Percentiles rank a stretch among this genome's conserved stretches.
Conservation (phyloP, 2,113 vertebrate genomes). For the Scatophagus argus region DNA sequence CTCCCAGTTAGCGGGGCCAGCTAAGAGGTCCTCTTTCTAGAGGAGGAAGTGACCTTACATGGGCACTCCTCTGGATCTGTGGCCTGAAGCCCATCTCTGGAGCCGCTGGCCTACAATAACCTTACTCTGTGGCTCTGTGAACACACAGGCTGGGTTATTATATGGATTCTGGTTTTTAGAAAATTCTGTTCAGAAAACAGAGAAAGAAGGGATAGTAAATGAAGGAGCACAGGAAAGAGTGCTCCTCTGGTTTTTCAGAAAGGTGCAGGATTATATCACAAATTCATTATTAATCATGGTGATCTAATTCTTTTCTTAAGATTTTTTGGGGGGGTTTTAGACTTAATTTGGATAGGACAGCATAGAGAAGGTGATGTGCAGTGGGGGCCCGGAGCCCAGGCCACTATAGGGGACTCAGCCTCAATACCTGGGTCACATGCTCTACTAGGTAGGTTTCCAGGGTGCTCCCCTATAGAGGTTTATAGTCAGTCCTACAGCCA, state of each 20-base stretch:
- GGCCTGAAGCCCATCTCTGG: neutral
- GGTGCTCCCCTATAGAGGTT: no score
- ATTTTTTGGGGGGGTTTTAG: no score
- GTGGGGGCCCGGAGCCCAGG: no score
- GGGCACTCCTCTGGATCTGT: constrained; percentile 46
- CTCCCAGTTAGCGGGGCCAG: constrained; percentile 40
- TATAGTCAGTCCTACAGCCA: neutral
- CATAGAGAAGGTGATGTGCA: no score
- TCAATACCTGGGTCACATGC: no score
- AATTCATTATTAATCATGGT: no score
- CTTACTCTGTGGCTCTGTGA: constrained; percentile 11
- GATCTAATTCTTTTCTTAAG: no score
- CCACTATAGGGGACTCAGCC: no score
- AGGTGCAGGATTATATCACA: neutral
- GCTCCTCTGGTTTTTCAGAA: neutral
- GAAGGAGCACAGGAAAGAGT: neutral
- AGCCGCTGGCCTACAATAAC: constrained; percentile 43
- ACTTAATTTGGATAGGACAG: no score
- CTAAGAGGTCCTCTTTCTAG: constrained; percentile 37
- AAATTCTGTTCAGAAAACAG: neutral
- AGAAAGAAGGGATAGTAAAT: neutral
- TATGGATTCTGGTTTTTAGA: neutral
- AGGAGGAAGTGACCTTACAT: constrained; percentile 78
- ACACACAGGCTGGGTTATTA: neutral
- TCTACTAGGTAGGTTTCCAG: no score